Evolutionary conservation across 2,113 vertebrate genomes (phyloP).

Genomic region (Apaloderma vittatum): DNA sequence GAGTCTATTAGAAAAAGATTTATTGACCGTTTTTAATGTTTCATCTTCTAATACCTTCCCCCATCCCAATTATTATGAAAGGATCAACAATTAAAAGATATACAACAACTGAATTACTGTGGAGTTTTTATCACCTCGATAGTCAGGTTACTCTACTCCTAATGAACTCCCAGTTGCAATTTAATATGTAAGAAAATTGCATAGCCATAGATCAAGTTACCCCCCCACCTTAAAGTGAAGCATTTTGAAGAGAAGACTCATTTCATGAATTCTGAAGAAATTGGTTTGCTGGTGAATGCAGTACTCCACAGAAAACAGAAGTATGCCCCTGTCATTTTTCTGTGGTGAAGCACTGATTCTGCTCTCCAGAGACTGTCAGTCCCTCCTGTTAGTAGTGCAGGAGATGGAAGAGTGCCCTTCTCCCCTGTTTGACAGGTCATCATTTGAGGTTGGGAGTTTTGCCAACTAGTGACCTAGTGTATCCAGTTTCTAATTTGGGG

Average conservation of each 20-base stretch:
- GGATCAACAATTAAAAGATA: background rate
- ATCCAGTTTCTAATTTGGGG: constrained; percentile 53
- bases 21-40: background rate
- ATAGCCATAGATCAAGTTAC: background rate
- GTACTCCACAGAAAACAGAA: background rate
- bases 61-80: background rate
- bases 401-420: background rate
- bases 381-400: background rate
- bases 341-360: background rate
- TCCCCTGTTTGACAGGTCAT: background rate
- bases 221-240: background rate
- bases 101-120: background rate
- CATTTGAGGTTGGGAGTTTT: constrained; percentile 36
- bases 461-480: constrained; percentile 35
- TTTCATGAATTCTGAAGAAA: background rate
- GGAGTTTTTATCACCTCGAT: background rate
- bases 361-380: background rate
- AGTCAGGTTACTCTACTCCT: background rate
- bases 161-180: background rate
- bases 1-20: background rate
- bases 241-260: background rate
- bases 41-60: background rate
- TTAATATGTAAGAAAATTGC: background rate
- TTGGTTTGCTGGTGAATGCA: background rate
- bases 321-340: background rate